Base-by-base conservation (phyloP, 1,140 invertebrate species). In the honey bee (Apis mellifera) region DNA sequence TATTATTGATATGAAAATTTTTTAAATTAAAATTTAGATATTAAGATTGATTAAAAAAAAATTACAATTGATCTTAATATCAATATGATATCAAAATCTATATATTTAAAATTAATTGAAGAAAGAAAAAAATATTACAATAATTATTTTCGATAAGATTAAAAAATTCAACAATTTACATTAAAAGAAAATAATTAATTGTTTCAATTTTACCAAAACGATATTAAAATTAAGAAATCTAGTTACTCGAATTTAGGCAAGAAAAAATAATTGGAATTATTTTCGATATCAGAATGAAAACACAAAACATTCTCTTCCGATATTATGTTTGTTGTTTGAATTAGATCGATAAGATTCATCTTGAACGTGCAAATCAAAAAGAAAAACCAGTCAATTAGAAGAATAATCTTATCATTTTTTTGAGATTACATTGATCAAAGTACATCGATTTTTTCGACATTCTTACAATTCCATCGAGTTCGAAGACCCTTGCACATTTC, bases 391-490 rank as follows among this genome's bases (percentile, higher is more conserved):
- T 32, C 32, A 32, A 68, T 42, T 17, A 21, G 32, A 26, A 21
- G 42, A 26, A 9, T 42, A 42, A 50, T 59, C 65, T 55, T 65
- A 74, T 68, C 71, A 62, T 55, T 26, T 50, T 26, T 68, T 75
- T 42, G 5, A 52, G 79, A 82, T 78, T 70, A 50, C 74, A 62
- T 77, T 48, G 23, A 64, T 64, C 50, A 57, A 48, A 23, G 64
- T 32, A 50, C 21, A 69, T 11, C 65, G 66, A 78, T 82, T 82
- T 70, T 77, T 73, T 15, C 15, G 21, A 26, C 48, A 77, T 82
- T 77, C 73, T 21, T 32, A n/a, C 78, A 60, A 80, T 80, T 82
- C 74, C 50, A 5, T 50, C 42, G 75, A 52, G 86, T 87, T 87
- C 86, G 78, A 68, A 76, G 85, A 88, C 74, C 78, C 50, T 42